Evolutionary conservation across 2,888 invertebrate species (phyloP), one percentile per base, ranked within the genome.

Genomic region (Hirtodrosophila trivittata): DNA sequence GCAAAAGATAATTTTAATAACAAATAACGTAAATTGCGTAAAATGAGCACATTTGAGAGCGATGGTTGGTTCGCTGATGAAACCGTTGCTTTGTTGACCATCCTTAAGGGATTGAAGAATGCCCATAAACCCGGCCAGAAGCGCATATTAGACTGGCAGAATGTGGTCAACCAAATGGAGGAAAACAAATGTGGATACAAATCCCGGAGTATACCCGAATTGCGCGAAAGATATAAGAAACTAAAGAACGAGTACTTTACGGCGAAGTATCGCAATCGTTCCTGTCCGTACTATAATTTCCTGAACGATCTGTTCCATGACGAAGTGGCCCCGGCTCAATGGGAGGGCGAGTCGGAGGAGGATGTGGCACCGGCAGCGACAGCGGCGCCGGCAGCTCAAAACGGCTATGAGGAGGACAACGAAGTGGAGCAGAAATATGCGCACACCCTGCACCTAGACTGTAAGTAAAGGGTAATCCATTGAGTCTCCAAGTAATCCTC

Each of bases 351-450:
- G 6, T 12, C 10, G n/a, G 52, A 57, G 0, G 45, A 58, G 7
- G 12, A 7, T 33, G 13, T 9, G n/a, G n/a, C n/a, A n/a, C n/a
- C n/a, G n/a, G n/a, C n/a, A n/a, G n/a, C 9, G 33, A 12, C 6
- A 6, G 10, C n/a, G n/a, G 45, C 32, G 0, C 28, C 1, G 10
- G 30, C 46, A 2, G 6, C 12, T 4, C 37, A 33, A 10, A 38
- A 35, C 12, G 10, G 18, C 2, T n/a, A 38, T 4, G 47, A 64
- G 5, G 39, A 56, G 9, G 47, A 50, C 5, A 28, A 51, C n/a
- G 56, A 62, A 12, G 16, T 60, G 1, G 75, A 75, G 10, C 52
- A 57, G n/a, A 78, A 78, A 42, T 75, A 72, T 46, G 64, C 67
- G 0, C 35, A 72, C 12, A 28, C 49, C 1, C 10, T 62, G 18